phyloP scores from a whole-genome alignment of 2,797 vertebrate genomes.

The Alectoris magna region DNA sequence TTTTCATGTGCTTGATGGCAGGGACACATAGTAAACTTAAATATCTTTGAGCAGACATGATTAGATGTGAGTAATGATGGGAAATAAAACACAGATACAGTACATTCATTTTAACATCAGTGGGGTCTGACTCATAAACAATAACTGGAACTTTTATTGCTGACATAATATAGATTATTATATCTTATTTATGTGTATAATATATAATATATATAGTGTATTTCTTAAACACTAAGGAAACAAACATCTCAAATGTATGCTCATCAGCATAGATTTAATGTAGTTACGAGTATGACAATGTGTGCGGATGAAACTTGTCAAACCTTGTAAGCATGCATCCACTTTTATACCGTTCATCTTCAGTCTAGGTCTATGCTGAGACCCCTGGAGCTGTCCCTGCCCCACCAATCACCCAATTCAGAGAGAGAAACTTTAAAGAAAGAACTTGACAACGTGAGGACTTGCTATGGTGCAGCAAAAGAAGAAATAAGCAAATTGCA shows the following conservation, averaged over 20 bases:
- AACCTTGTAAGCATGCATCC: neutral
- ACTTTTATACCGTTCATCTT: constrained; percentile 10
- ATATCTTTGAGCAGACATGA: neutral
- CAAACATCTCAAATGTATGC: neutral
- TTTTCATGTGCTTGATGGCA: neutral
- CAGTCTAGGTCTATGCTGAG: constrained; percentile 84
- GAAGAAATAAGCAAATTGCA: constrained; percentile 84
- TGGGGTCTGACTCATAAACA: neutral
- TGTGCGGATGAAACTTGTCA: fast-evolving
- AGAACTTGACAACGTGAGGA: constrained; percentile 81
- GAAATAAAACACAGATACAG: neutral
- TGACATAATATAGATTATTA: neutral
- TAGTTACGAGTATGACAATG: neutral
- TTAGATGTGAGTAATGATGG: neutral
- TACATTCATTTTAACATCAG: neutral
- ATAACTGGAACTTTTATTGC: neutral
- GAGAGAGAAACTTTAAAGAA: constrained; percentile 84
- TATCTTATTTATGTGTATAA: too few relatives aligned
- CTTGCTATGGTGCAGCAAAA: constrained; percentile 76
- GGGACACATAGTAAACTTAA: neutral
- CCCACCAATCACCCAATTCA: constrained; percentile 69
- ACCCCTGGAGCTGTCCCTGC: constrained; percentile 83
- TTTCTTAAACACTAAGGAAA: too few relatives aligned
- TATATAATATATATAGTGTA: too few relatives aligned
- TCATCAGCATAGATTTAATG: neutral